Evolutionary conservation across 2,888 invertebrate species (phyloP), one percentile per base, ranked within the genome.

Genomic region (Gortyna flavago): DNA sequence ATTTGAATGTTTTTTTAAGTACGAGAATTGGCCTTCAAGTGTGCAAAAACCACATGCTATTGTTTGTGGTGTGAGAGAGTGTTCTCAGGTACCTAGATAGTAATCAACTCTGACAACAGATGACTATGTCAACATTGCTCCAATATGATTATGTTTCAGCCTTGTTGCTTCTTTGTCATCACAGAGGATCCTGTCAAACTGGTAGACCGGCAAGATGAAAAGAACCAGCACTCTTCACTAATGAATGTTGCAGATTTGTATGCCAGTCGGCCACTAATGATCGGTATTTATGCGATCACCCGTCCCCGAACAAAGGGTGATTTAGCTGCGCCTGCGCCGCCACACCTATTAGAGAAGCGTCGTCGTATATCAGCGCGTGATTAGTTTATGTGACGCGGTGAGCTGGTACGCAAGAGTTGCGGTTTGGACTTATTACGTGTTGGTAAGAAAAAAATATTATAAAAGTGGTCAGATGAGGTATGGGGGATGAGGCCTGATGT

Each of bases 301-400:
- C 44, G 38, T 38, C 48, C 41, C 81, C 73, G 77, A 85, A 94
- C 94, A 94, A 94, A 91, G 91, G 91, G 90, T 89, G 90, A 90
- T 93, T 92, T 87, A 75, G 90, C 72, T 85, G 79, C 75, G 83
- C 83, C 68, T 13, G 85, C 83, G 74, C 84, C 82, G 77, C 88
- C 76, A 71, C 89, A 87, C 86, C 89, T 89, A 91, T 92, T 90
- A 91, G 91, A 74, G 87, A 75, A 77, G 85, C 89, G 93, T 92
- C 93, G 87, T 75, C 91, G 84, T 94, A 89, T 90, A 90, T 95
- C 94, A 93, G 72, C 79, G 64, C 66, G 82, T 92, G 94, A 94
- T 95, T 92, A 93, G 93, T 94, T 94, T 94, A 94, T 93, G 94
- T 87, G 93, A 92, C 91, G 83, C 69, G 80, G 80, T 80, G 84